Conservation (phyloP, 2,888 invertebrate genomes). For the Torymus tubicola region DNA sequence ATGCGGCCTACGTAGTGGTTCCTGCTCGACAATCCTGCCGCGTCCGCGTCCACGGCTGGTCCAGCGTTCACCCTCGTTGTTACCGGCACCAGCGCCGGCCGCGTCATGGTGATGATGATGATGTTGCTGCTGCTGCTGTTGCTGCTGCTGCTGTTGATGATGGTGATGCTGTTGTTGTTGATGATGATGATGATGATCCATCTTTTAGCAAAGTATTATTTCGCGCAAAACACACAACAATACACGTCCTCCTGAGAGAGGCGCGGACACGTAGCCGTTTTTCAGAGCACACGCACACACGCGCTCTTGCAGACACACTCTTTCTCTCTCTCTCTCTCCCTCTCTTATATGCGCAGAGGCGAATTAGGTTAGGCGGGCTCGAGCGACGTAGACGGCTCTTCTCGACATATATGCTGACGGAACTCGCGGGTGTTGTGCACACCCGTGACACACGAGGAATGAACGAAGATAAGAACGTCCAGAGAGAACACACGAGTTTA, state of each 20-base stretch:
- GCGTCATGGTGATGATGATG: constrained; percentile 64
- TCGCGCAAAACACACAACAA: too few relatives aligned
- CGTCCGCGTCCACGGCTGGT: constrained; percentile 65
- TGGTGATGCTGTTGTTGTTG: too few relatives aligned
- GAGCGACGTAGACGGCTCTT: constrained; percentile 2
- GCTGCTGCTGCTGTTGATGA: too few relatives aligned
- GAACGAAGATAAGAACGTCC: too few relatives aligned
- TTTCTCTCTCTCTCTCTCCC: neutral
- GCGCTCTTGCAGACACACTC: neutral
- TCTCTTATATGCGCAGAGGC: neutral
- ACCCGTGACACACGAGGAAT: too few relatives aligned
- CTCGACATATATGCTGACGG: too few relatives aligned
- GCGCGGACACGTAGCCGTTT: neutral
- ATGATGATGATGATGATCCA: too few relatives aligned
- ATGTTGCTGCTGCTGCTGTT: too few relatives aligned
- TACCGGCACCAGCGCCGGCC: constrained; percentile 63
- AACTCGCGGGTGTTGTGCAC: too few relatives aligned
- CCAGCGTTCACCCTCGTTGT: constrained; percentile 58
- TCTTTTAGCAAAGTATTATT: too few relatives aligned
- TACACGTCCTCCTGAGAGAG: neutral
- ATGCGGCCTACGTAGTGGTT: constrained; percentile 66
- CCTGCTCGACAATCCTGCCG: constrained; percentile 61
- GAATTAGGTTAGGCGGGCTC: constrained; percentile 51
- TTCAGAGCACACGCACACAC: neutral
- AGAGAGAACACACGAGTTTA: too few relatives aligned